Conservation (phyloP, 2,888 invertebrate species). For the Papilio protenor region DNA sequence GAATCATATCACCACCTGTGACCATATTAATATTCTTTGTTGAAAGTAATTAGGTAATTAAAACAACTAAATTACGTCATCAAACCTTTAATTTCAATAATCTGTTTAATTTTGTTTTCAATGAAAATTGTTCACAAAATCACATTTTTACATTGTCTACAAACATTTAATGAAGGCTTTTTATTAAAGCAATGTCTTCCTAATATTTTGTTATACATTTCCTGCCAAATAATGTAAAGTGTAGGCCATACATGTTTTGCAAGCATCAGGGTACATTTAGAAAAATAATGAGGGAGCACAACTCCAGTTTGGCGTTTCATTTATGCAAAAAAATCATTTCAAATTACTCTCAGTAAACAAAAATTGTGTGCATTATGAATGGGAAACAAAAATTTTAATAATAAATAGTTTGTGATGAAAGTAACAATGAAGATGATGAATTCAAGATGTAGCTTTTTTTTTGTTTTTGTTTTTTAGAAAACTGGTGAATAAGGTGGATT, state of each 20-base stretch:
- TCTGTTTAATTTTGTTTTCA: constrained; percentile 64
- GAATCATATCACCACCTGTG: neutral
- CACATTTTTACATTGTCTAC: constrained; percentile 28
- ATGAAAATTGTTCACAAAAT: constrained; percentile 50
- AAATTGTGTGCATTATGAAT: constrained; percentile 7
- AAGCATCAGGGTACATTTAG: constrained; percentile 19
- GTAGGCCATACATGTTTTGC: constrained; percentile 32
- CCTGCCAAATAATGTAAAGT: constrained; percentile 3
- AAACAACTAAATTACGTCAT: constrained; percentile 59
- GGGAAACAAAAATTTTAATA: neutral
- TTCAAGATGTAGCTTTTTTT: constrained; percentile 11
- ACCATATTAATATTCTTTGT: neutral
- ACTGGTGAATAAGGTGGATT: constrained; percentile 9
- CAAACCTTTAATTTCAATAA: constrained; percentile 79
- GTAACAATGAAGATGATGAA: constrained; percentile 1
- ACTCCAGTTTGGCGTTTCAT: constrained; percentile 8
- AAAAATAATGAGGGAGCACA: constrained; percentile 2
- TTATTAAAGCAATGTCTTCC: constrained; percentile 1
- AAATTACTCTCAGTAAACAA: constrained; percentile 24
- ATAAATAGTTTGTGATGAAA: constrained; percentile 27
- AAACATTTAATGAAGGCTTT: constrained; percentile 29
- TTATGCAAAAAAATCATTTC: neutral
- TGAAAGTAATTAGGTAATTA: constrained; percentile 50
- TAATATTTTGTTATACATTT: constrained; percentile 12
- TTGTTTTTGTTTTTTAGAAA: constrained; percentile 22